A percentile compares a stretch with the other conserved stretches of the same genome.
These are phyloP conservation scores for Melanogrammus aeglefinus DNA, from an alignment of 2,797 vertebrate genomes.

Conservation along the genomic window DNA sequence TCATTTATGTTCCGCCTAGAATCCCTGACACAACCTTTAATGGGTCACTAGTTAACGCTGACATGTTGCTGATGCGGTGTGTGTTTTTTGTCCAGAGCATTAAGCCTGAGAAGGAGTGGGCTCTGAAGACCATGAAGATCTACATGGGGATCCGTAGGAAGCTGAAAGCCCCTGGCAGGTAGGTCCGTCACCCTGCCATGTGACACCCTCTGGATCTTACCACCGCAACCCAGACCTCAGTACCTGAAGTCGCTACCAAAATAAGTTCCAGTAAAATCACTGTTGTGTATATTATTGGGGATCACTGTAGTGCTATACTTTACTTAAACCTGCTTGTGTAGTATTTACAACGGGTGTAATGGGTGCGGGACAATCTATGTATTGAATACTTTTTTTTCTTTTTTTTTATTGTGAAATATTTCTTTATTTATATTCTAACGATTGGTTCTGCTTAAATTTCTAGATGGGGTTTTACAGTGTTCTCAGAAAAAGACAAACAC, in stretches of 20 bases:
- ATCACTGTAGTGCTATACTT: background rate
- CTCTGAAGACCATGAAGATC: slow-evolving; percentile 86
- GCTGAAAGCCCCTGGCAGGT: slow-evolving; percentile 90
- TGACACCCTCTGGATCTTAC: background rate
- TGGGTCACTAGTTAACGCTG: background rate
- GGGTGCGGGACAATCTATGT: background rate
- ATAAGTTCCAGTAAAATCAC: background rate
- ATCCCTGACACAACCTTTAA: background rate
- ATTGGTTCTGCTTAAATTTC: slow-evolving; percentile 19
- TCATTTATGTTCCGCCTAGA: too few relatives aligned
- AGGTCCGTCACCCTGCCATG: slow-evolving; percentile 28
- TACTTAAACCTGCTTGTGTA: background rate
- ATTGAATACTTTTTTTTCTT: background rate
- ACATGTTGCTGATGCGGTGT: background rate
- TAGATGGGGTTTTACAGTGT: slow-evolving; percentile 93
- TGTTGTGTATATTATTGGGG: background rate
- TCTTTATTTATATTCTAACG: background rate
- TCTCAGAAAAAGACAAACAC: slow-evolving; percentile 81
- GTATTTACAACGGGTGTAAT: background rate
- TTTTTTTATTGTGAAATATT: background rate
- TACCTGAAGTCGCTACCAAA: background rate
- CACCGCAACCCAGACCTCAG: background rate
- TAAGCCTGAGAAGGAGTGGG: slow-evolving; percentile 91
- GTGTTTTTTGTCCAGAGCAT: slow-evolving; percentile 72
- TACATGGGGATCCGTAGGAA: slow-evolving; percentile 92